These are phyloP conservation scores for Camponotus fellah DNA, from an alignment of 2,888 invertebrate species.

Conservation along the genomic window DNA sequence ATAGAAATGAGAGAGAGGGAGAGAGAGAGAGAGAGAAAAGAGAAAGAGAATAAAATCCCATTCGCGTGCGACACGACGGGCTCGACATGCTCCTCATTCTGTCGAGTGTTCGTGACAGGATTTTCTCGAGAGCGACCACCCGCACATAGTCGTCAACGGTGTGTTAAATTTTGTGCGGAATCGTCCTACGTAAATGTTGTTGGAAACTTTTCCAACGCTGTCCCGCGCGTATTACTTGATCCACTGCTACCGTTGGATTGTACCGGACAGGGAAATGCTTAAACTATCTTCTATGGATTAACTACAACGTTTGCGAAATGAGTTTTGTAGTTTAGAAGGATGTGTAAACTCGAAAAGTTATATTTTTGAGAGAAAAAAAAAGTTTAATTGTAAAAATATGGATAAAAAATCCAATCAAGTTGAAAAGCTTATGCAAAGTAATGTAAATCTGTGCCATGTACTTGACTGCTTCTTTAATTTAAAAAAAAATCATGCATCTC, in stretches of 20 bases:
- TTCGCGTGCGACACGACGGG: conserved; percentile 21
- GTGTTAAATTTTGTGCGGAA: conserved; percentile 43
- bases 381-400: not conserved
- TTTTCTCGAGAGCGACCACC: conserved; percentile 50
- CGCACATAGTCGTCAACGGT: conserved; percentile 26
- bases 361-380: not conserved
- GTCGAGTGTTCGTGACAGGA: conserved; percentile 54
- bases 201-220: conserved; percentile 45
- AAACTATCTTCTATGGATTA: conserved; percentile 36
- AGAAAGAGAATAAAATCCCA: conserved; percentile 42
- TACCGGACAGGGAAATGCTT: conserved; percentile 30
- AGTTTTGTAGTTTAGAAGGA: not conserved
- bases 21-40: not conserved
- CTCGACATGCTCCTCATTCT: conserved; percentile 29
- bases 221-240: conserved; percentile 35
- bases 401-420: not conserved
- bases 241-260: not conserved
- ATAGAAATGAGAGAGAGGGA: conserved; percentile 37
- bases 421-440: not conserved
- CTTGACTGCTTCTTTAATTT: not conserved
- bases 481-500: no score
- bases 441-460: not conserved
- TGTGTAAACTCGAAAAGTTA: not conserved
- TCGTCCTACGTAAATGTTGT: conserved; percentile 46
- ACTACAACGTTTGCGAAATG: conserved; percentile 1